phyloP scores from a whole-genome alignment of 1,140 invertebrate genomes.

The Drosophila dunni region DNA sequence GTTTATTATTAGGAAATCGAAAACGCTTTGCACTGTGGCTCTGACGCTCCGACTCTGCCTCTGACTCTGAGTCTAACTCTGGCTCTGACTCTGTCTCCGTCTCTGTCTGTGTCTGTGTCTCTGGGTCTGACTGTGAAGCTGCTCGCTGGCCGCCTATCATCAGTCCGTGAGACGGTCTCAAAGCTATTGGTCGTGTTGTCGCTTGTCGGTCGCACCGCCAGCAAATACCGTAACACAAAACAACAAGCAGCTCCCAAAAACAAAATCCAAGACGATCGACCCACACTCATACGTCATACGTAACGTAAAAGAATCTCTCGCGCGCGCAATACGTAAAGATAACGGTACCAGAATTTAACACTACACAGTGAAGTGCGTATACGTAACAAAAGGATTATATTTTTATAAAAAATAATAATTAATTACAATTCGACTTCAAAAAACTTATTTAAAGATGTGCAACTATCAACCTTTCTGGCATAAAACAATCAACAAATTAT shows the following conservation, averaged over 20 bases:
- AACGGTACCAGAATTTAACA: slow-evolving; percentile 26
- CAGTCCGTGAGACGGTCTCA: slow-evolving; percentile 84
- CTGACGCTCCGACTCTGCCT: slow-evolving; percentile 26
- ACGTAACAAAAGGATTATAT: slow-evolving; percentile 37
- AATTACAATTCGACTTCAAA: background rate
- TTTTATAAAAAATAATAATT: background rate
- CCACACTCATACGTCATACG: slow-evolving; percentile 8
- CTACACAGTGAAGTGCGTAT: slow-evolving; percentile 16
- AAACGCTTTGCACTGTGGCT: slow-evolving; percentile 60
- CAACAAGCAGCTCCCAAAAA: slow-evolving; percentile 34
- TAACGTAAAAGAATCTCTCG: slow-evolving; percentile 27
- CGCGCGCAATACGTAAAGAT: slow-evolving; percentile 24
- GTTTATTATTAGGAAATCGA: slow-evolving; percentile 82
- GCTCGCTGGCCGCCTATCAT: slow-evolving; percentile 75
- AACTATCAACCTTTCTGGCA: slow-evolving; percentile 5
- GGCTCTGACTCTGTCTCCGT: slow-evolving; percentile 2
- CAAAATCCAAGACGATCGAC: slow-evolving; percentile 21
- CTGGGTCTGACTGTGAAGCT: slow-evolving; percentile 66
- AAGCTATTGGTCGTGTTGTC: slow-evolving; percentile 84
- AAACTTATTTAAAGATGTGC: slow-evolving; percentile 18
- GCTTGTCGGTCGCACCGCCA: slow-evolving; percentile 73
- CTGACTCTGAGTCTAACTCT: slow-evolving; percentile 34
- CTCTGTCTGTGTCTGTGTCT: slow-evolving; percentile 25
- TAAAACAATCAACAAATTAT: slow-evolving; percentile 7
- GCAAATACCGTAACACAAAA: slow-evolving; percentile 33